Evolutionary conservation across 35 echinoderm and acorn worm species (phyloP).

Genomic region (Holothuria glaberrima): DNA sequence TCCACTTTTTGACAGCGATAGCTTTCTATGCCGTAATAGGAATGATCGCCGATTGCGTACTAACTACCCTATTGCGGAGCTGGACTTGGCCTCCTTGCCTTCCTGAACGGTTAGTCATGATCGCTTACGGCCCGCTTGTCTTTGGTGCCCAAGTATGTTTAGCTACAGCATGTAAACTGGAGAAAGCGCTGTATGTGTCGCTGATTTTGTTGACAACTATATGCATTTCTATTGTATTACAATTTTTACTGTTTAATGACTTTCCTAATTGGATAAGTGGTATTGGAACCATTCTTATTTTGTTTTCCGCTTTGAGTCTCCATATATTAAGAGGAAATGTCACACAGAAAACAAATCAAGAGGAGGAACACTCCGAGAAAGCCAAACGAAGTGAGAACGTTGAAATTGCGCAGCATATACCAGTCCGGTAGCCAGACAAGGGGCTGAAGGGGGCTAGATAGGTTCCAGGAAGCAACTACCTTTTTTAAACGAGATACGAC

Average conservation of each 20-base stretch:
- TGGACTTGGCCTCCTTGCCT: constrained; percentile 36
- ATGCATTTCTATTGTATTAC: constrained; percentile 10
- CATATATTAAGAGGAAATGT: not conserved
- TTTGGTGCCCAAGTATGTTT: not conserved
- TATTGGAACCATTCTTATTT: not conserved
- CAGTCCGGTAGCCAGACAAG: too few species aligned
- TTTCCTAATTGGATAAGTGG: constrained; percentile 27
- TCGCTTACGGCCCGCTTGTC: not conserved
- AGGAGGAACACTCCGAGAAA: too few species aligned
- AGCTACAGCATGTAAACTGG: not conserved
- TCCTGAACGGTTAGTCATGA: not conserved
- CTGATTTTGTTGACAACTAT: not conserved
- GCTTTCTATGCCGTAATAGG: not conserved
- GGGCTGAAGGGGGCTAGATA: too few species aligned
- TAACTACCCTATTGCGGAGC: not conserved
- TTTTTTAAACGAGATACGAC: too few species aligned
- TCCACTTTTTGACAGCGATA: not conserved
- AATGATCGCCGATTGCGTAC: not conserved
- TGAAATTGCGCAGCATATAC: not conserved
- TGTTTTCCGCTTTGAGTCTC: constrained; percentile 7
- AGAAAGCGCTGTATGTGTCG: constrained; percentile 16
- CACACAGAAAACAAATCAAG: too few species aligned
- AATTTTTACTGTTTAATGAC: constrained; percentile 13
- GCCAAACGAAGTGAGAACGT: not conserved
- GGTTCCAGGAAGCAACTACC: too few species aligned